A percentile compares a stretch with the other conserved stretches of the same genome.
phyloP scores from a whole-genome alignment of 1,140 invertebrate genomes.

The Diuraphis noxia region DNA sequence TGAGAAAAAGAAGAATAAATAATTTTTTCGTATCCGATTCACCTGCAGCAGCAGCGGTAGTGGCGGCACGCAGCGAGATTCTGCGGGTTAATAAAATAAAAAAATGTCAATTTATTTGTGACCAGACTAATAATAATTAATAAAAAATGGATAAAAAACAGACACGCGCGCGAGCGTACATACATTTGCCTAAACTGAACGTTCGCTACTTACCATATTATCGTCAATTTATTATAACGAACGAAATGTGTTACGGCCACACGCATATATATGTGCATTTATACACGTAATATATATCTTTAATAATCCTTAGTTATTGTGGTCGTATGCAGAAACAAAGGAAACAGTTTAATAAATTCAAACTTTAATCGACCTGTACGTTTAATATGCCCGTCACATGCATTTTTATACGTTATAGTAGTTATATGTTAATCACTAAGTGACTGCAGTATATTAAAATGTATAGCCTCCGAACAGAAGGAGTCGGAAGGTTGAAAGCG shows the following conservation, averaged over 20 bases:
- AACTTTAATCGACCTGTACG: slow-evolving; percentile 26
- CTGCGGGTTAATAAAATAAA: slow-evolving; percentile 40
- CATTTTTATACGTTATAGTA: background rate
- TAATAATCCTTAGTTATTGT: slow-evolving; percentile 19
- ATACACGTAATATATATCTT: background rate
- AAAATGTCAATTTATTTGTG: slow-evolving; percentile 41
- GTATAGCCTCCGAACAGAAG: background rate
- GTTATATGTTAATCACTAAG: background rate
- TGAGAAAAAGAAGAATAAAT: slow-evolving; percentile 34
- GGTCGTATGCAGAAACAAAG: slow-evolving; percentile 1
- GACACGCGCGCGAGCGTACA: background rate
- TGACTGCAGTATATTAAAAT: background rate
- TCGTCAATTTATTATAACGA: slow-evolving; percentile 23
- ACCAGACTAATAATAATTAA: slow-evolving; percentile 33
- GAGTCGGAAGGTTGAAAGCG: background rate
- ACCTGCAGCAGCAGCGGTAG: background rate
- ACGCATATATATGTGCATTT: background rate
- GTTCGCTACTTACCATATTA: slow-evolving; percentile 45
- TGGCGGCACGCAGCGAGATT: slow-evolving; percentile 8
- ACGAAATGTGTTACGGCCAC: slow-evolving; percentile 36
- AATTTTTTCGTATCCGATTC: slow-evolving; percentile 36
- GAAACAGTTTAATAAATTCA: slow-evolving; percentile 23
- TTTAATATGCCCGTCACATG: background rate
- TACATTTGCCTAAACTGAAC: background rate
- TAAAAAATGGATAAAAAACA: background rate